phyloP scores from a whole-genome alignment of 2,113 vertebrate genomes.

The Lanius collurio region DNA sequence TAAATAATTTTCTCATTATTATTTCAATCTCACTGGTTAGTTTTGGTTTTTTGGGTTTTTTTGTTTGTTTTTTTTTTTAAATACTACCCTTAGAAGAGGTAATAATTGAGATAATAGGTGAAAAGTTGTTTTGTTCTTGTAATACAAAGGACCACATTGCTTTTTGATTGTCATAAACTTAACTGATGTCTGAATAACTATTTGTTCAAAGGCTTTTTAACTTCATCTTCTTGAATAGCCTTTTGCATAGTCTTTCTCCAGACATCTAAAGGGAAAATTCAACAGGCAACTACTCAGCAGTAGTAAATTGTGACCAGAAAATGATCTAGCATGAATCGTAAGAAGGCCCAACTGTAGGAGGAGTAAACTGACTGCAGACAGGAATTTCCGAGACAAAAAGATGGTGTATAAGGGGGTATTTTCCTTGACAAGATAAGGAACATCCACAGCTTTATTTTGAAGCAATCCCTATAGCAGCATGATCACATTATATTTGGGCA shows the following conservation, averaged over 20 bases:
- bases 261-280: neutral
- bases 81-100: neutral
- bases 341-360: neutral
- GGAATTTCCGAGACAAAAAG: neutral
- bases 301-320: neutral
- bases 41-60: no score
- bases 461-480: neutral
- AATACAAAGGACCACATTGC: neutral
- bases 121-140: neutral
- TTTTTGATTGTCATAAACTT: neutral
- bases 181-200: neutral
- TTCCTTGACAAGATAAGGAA: neutral
- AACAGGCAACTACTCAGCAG: neutral
- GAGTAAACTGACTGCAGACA: neutral
- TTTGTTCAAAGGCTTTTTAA: neutral
- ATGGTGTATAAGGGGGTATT: neutral
- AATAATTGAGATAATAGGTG: neutral
- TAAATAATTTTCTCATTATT: accelerated
- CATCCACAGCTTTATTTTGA: neutral
- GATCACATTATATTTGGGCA: neutral
- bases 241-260: neutral
- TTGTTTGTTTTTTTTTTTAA: neutral
- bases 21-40: neutral
- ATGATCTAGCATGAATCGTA: neutral
- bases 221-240: neutral